Percentiles rank a stretch among this genome's conserved stretches.
phyloP scores from a whole-genome alignment of 2,113 vertebrate species.

The Chionis minor region DNA sequence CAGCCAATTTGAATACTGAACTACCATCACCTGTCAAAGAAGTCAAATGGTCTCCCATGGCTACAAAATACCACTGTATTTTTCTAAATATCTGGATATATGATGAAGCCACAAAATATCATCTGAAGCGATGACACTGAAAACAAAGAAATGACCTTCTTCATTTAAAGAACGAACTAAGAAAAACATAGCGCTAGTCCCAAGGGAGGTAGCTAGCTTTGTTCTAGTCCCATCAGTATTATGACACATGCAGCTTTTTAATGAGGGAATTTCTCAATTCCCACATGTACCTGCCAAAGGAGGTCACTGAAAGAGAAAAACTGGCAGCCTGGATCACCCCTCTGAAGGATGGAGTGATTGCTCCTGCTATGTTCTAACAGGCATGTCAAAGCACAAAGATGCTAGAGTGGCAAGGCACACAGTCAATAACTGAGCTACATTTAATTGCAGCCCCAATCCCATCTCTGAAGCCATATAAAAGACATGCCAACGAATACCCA shows the following conservation, averaged over 20 bases:
- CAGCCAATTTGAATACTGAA: background rate
- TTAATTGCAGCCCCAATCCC: background rate
- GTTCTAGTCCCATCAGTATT: background rate
- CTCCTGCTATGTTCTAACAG: background rate
- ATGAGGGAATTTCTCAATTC: background rate
- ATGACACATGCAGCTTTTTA: slow-evolving; percentile 1
- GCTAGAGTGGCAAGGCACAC: accelerated
- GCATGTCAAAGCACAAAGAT: background rate
- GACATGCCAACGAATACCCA: background rate
- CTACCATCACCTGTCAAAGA: background rate
- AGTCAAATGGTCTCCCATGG: background rate
- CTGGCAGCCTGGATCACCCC: background rate
- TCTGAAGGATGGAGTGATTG: accelerated
- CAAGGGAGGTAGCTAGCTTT: background rate
- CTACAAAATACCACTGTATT: background rate
- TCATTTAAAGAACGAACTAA: background rate
- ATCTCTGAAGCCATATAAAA: background rate
- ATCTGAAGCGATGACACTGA: background rate
- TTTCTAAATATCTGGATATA: background rate
- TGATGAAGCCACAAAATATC: background rate
- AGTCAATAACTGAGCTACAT: background rate
- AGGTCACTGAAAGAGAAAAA: background rate
- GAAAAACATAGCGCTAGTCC: background rate
- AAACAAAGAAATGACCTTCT: slow-evolving; percentile 17
- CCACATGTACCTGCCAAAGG: background rate